These are phyloP conservation scores for Sinella curviseta DNA, from an alignment of 1,140 invertebrate genomes.

Conservation along the genomic window DNA sequence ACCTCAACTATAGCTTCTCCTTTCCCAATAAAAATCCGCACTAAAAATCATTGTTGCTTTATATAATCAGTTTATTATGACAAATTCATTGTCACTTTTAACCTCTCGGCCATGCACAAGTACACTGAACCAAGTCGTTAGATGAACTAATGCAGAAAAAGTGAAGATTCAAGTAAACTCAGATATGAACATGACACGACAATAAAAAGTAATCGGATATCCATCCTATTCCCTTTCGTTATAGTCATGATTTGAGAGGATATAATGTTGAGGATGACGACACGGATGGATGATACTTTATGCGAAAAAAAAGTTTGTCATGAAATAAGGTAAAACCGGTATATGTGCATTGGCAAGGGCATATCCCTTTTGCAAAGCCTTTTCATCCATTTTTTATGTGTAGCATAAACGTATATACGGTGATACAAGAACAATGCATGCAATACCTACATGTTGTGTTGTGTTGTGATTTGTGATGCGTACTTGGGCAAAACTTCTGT, in stretches of 20 bases:
- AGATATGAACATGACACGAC: not conserved
- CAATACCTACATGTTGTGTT: not conserved
- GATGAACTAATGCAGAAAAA: not conserved
- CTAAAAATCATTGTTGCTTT: not conserved
- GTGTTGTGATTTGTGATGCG: no score
- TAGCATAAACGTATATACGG: no score
- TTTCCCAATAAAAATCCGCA: not conserved
- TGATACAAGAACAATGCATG: not conserved
- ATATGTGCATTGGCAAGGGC: not conserved
- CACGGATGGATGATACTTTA: no score
- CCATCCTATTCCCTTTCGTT: not conserved
- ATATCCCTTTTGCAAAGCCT: not conserved
- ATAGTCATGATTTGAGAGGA: not conserved
- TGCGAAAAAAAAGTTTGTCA: not conserved
- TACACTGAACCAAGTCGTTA: not conserved
- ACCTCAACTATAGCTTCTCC: not conserved
- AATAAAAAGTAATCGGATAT: not conserved
- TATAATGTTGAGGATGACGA: not conserved
- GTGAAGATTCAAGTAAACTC: not conserved
- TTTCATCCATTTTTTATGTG: no score
- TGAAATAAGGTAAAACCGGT: conserved; percentile 23
- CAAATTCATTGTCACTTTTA: not conserved
- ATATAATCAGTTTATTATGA: not conserved
- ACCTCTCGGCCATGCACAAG: not conserved
- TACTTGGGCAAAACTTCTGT: no score